Base-by-base conservation (phyloP, 2,113 vertebrate species). In the Notiomystis cincta region DNA sequence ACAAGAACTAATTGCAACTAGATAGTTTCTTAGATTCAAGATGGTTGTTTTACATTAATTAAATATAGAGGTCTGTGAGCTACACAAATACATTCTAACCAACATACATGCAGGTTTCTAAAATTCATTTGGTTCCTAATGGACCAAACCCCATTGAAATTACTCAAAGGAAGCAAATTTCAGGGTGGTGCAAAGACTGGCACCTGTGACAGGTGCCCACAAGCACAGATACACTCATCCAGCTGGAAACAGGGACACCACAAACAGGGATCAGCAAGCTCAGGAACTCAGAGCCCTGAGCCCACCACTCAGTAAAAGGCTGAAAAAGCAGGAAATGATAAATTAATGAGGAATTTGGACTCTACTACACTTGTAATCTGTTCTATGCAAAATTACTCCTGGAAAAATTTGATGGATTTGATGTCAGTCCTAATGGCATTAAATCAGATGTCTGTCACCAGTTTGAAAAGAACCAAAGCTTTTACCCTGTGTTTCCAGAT, bases 1-100 rank as follows among this genome's bases (percentile, higher is more conserved):
- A 95, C 94, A 95, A 95, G 91, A 96, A 96, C 89, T 96, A 97
- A 96, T 94, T 96, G 93, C 95, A 94, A 91, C 82, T 88, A 95
- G 95, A 94, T 96, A 93, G 54, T 75, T 93, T 24, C 92, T 82
- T 88, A 94, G 92, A 95, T 91, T 88, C 87, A 86, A 70, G 85
- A 75, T 10, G 13, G 67, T 69, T 94, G 54, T 44, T 96, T 91
- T 24, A 83, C 0, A 0, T 77, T 95, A 93, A 96, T 94, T 94
- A 95, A 97, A 96, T 67, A 35, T 20, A 91, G 54, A 73, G 54
- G 58, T 90, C 73, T 69, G 40, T 4, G 42, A 92, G 82, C 75
- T 70, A 66, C 50, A n/a, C 50, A 94, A 88, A 91, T 31, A 45
- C 10, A 1, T 77, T 62, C 58, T 54, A 69, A 65, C 35, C 50